These are phyloP conservation scores for Seriola aureovittata DNA, from an alignment of 2,113 vertebrate species.

Conservation along the genomic window DNA sequence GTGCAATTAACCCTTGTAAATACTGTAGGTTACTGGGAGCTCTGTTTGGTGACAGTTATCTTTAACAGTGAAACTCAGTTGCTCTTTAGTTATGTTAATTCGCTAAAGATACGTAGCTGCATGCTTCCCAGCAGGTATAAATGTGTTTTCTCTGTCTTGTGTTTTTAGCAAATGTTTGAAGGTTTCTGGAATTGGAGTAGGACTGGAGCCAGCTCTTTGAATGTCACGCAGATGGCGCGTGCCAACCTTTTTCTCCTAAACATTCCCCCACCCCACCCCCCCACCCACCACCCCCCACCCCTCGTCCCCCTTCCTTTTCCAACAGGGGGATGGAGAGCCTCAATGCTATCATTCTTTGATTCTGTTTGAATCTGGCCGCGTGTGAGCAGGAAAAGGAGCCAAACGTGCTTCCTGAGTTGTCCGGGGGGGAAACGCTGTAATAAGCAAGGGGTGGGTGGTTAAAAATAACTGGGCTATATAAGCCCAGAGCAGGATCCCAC, in stretches of 20 bases:
- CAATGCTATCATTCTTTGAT: slow-evolving; percentile 92
- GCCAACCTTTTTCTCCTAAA: slow-evolving; percentile 83
- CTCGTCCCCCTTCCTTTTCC: slow-evolving; percentile 49
- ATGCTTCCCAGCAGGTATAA: slow-evolving; percentile 37
- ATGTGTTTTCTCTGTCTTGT: not conserved
- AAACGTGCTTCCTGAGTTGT: slow-evolving; percentile 94
- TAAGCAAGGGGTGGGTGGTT: slow-evolving; percentile 91
- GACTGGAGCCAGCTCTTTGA: slow-evolving; percentile 82
- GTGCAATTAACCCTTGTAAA: slow-evolving; percentile 6
- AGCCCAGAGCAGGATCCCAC: slow-evolving; percentile 87
- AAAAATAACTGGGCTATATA: slow-evolving; percentile 99
- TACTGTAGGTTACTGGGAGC: not conserved
- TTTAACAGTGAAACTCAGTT: slow-evolving; percentile 55
- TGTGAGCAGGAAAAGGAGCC: slow-evolving; percentile 93
- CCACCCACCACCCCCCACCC: not conserved
- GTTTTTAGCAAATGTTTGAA: slow-evolving; percentile 76
- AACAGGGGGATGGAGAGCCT: slow-evolving; percentile 72
- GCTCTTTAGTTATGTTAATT: slow-evolving; percentile 56
- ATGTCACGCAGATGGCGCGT: slow-evolving; percentile 81
- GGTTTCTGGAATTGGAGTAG: slow-evolving; percentile 82
- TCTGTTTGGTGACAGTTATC: slow-evolving; percentile 55
- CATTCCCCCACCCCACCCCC: slow-evolving; percentile 45
- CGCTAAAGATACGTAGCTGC: slow-evolving; percentile 15
- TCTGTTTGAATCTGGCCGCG: slow-evolving; percentile 88
- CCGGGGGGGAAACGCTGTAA: slow-evolving; percentile 90